These are phyloP conservation scores for Enteromius treurensis DNA, from an alignment of 2,797 vertebrate species.

Conservation along the genomic window DNA sequence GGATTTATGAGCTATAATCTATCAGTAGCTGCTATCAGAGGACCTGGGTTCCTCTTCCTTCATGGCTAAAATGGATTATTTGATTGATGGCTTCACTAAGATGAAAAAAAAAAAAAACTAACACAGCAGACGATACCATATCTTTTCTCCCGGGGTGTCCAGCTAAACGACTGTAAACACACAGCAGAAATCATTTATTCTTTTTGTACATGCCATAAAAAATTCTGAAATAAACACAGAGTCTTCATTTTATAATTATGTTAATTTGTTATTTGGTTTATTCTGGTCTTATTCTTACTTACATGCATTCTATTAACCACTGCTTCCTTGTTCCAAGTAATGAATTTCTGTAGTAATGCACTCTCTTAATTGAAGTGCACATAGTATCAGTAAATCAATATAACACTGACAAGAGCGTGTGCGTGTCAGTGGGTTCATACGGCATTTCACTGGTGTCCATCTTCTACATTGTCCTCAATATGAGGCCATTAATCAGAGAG, in stretches of 20 bases:
- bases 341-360: constrained; percentile 37
- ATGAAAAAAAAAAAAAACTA: constrained; percentile 42
- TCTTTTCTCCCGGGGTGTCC: constrained; percentile 12
- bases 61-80: constrained; percentile 51
- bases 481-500: constrained; percentile 21
- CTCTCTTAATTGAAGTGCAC: constrained; percentile 49
- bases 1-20: constrained; percentile 72
- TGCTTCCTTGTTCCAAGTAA: background rate
- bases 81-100: constrained; percentile 70
- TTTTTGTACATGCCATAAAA: background rate
- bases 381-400: constrained; percentile 47
- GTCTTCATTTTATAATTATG: background rate
- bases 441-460: constrained; percentile 23
- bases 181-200: background rate
- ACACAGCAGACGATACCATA: constrained; percentile 20
- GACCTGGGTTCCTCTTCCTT: constrained; percentile 46
- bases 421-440: background rate
- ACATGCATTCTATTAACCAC: background rate
- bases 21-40: constrained; percentile 65
- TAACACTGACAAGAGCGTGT: constrained; percentile 9
- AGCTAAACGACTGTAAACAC: constrained; percentile 2
- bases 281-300: background rate
- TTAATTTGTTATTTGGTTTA: background rate
- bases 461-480: constrained; percentile 25
- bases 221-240: background rate